phyloP scores from a whole-genome alignment of 2,888 invertebrate species.

The Malachius bipustulatus region DNA sequence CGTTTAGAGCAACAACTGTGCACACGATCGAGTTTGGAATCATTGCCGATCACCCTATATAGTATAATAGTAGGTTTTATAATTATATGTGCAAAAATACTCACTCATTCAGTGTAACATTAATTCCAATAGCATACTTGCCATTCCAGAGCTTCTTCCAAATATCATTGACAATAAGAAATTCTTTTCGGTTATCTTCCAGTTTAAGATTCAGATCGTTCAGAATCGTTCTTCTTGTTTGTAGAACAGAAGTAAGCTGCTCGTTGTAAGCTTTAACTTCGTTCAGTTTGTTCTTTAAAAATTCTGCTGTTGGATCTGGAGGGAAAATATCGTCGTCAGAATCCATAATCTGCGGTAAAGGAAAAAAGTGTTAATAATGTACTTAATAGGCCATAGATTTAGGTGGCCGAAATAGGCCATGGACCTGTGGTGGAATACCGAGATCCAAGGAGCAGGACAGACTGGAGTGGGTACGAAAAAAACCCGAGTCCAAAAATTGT shows the following conservation, averaged over 20 bases:
- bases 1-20: no score
- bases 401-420: no score
- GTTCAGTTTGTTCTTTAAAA: conserved; percentile 20
- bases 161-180: conserved; percentile 7
- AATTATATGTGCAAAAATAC: conserved; percentile 15
- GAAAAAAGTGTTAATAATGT: no score
- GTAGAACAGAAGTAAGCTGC: conserved; percentile 11
- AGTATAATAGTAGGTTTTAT: no score
- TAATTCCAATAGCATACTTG: conserved; percentile 25
- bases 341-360: no score
- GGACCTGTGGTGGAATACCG: no score
- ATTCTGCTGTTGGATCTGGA: conserved; percentile 20
- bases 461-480: no score
- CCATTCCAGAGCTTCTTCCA: conserved; percentile 18
- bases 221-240: background rate
- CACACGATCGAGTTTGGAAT: no score
- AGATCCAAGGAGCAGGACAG: no score
- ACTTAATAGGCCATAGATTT: no score
- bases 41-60: no score
- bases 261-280: conserved; percentile 20
- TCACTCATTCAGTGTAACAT: conserved; percentile 19
- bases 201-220: conserved; percentile 4
- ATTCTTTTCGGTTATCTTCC: conserved; percentile 6
- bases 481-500: no score
- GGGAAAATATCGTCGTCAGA: background rate